phyloP scores from a whole-genome alignment of 2,888 invertebrate genomes.

The Anthoptus insignis region DNA sequence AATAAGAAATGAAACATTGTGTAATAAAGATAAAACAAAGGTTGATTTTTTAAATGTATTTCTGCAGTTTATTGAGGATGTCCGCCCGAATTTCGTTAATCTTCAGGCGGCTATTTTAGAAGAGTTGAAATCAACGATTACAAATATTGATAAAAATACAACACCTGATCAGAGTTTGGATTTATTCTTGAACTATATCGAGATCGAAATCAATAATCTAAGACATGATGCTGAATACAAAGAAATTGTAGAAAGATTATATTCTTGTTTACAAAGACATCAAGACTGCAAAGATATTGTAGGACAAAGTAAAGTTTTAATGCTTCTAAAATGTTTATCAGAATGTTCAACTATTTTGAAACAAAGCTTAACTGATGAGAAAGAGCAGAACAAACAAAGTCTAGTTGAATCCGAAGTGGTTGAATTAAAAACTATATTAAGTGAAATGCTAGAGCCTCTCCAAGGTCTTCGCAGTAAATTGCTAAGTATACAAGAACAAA shows the following conservation, averaged over 20 bases:
- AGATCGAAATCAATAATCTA: slow-evolving; percentile 44
- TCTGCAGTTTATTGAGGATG: slow-evolving; percentile 37
- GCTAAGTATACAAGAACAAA: slow-evolving; percentile 66
- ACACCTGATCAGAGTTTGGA: slow-evolving; percentile 55
- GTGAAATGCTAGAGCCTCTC: slow-evolving; percentile 69
- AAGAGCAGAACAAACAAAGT: slow-evolving; percentile 48
- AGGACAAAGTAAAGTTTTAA: slow-evolving; percentile 66
- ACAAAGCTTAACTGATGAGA: slow-evolving; percentile 51
- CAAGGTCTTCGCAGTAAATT: slow-evolving; percentile 69
- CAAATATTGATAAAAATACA: slow-evolving; percentile 45
- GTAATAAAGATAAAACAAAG: slow-evolving; percentile 46
- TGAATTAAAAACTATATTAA: slow-evolving; percentile 59
- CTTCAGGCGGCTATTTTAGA: slow-evolving; percentile 36
- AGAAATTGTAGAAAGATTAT: slow-evolving; percentile 55
- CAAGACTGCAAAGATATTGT: slow-evolving; percentile 65
- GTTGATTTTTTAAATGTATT: slow-evolving; percentile 44
- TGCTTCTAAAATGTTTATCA: slow-evolving; percentile 70
- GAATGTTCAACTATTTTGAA: slow-evolving; percentile 69
- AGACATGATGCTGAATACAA: slow-evolving; percentile 44
- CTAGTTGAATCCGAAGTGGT: slow-evolving; percentile 56
- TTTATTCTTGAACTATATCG: slow-evolving; percentile 54
- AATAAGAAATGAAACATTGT: slow-evolving; percentile 38
- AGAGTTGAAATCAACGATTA: slow-evolving; percentile 33
- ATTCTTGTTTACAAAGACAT: slow-evolving; percentile 63
- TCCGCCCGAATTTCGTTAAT: slow-evolving; percentile 53